Base-by-base conservation (phyloP, 2,797 vertebrate genomes). In the Fratercula arctica region DNA sequence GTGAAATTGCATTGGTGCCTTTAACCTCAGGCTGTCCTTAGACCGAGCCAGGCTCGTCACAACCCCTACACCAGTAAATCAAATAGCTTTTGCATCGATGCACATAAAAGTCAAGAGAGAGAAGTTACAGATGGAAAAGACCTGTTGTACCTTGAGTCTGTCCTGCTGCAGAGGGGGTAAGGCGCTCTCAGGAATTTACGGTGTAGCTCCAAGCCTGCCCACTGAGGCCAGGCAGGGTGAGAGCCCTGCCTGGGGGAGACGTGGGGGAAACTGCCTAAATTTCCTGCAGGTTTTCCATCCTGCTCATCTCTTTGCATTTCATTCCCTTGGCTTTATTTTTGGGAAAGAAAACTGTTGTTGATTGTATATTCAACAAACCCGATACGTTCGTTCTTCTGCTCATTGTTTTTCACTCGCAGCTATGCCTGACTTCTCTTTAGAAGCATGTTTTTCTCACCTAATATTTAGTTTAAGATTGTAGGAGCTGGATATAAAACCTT, bases 381-480 rank as follows among this genome's bases (percentile, higher is more conserved):
- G 39, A 69, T 95, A 81, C 0, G 0, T 80, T 96, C 28, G 2
- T 93, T 90, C 84, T 90, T 68, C 77, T 76, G 39, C 51, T 84
- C 53, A 59, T 64, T 94, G 92, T 91, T 96, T 96, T 97, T 94
- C 73, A 87, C 74, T 93, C 57, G 74, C 63, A 57, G 43, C 69
- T 95, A 8, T 94, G 88, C 86, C 92, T 89, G 80, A 88, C 90
- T 93, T 89, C 92, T 95, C 89, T 73, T 88, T 63, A 95, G 96
- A 93, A 94, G 93, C 91, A 80, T 90, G 89, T 92, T 96, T 95
- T 94, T 95, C 95, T 91, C 90, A 91, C 96, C 95, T 96, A 96
- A 90, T 91, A 89, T 95, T 96, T 96, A 94, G 92, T 94, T 96
- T 91, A 89, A 96, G 88, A 86, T 93, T n/a, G 74, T 90, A 91